Evolutionary conservation across 2,113 vertebrate species (phyloP).

Genomic region (Psittacula cyanocephala): DNA sequence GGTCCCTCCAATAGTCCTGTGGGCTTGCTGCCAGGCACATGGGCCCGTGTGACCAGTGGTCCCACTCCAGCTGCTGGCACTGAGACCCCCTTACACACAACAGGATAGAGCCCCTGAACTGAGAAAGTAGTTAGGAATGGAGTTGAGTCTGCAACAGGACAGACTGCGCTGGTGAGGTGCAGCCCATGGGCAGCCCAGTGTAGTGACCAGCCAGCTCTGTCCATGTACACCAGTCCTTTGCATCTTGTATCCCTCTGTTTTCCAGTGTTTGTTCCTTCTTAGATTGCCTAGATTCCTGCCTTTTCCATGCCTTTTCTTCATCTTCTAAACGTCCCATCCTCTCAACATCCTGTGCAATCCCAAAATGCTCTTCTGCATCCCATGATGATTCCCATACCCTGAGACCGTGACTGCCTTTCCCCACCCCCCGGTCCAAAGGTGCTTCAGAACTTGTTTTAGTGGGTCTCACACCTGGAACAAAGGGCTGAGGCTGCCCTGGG

Average conservation of each 20-base stretch:
- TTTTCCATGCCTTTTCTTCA: neutral
- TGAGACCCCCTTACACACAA: fast-evolving
- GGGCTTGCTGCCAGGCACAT: neutral
- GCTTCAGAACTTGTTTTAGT: neutral
- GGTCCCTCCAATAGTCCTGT: neutral
- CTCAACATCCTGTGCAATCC: neutral
- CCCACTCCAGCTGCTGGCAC: neutral
- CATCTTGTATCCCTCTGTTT: neutral
- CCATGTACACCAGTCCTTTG: neutral
- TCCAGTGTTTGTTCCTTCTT: neutral
- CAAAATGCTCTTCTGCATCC: neutral
- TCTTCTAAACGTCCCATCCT: neutral
- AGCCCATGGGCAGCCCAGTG: fast-evolving
- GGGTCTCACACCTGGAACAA: neutral
- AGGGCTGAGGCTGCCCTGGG: neutral
- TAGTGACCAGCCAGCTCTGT: neutral
- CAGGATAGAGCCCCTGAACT: neutral
- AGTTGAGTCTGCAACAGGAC: neutral
- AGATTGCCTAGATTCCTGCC: neutral
- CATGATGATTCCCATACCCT: neutral
- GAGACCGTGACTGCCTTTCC: too few species aligned
- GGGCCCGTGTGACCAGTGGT: neutral
- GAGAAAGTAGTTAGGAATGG: neutral
- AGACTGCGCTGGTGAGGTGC: neutral
- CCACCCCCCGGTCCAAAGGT: neutral